phyloP scores from a whole-genome alignment of 2,797 vertebrate species.

The Syndactyla subalaris region DNA sequence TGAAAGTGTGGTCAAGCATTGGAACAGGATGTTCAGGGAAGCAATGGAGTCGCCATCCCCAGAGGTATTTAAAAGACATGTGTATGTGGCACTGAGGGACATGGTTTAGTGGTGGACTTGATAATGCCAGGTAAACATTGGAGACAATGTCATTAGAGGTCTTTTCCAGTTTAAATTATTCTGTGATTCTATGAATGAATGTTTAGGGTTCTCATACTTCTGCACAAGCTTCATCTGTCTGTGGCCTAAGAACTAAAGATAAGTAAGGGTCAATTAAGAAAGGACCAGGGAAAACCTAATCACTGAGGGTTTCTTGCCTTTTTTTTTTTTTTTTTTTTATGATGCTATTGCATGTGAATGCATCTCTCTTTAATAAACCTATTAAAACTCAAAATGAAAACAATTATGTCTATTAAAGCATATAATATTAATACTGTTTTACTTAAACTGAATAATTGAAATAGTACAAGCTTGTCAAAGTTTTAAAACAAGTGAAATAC shows the following conservation, averaged over 20 bases:
- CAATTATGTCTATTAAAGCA: background rate
- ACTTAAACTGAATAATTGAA: background rate
- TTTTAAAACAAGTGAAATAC: constrained; percentile 22
- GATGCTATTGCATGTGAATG: background rate
- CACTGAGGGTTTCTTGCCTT: background rate
- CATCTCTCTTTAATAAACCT: background rate
- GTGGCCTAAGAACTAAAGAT: background rate
- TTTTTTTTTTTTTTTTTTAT: background rate
- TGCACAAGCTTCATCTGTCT: background rate
- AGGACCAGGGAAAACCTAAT: background rate
- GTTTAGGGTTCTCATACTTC: background rate
- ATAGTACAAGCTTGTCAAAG: background rate
- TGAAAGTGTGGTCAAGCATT: background rate
- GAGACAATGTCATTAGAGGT: background rate
- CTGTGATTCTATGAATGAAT: background rate
- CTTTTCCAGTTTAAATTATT: background rate
- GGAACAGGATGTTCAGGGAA: background rate
- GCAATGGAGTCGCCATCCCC: background rate
- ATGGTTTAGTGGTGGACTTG: background rate
- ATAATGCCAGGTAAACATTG: accelerated
- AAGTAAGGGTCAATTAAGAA: background rate
- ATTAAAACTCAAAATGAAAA: background rate
- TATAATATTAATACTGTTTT: background rate
- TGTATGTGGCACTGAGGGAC: background rate
- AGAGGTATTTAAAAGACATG: background rate